phyloP scores from a whole-genome alignment of 1,140 invertebrate species.

The Drosophila funebris region DNA sequence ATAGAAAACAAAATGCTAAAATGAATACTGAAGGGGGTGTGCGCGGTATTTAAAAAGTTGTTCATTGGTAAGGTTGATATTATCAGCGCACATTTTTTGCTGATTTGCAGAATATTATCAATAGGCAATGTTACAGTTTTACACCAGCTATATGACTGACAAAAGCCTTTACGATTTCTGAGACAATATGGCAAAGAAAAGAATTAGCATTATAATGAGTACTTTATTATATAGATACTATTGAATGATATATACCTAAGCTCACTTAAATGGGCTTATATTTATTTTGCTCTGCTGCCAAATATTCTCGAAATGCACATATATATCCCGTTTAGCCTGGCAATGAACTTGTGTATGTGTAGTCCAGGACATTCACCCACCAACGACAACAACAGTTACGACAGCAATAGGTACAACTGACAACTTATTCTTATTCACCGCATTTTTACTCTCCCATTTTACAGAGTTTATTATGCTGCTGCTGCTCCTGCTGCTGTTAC shows the following conservation, averaged over 20 bases:
- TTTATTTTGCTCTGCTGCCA: background rate
- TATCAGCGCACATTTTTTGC: conserved; percentile 56
- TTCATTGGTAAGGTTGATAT: conserved; percentile 64
- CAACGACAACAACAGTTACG: background rate
- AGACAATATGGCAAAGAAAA: conserved; percentile 27
- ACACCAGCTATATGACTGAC: background rate
- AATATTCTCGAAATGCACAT: too few species aligned
- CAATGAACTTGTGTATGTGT: conserved; percentile 7
- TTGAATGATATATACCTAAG: too few species aligned
- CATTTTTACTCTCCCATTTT: conserved; percentile 49
- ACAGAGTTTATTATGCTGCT: conserved; percentile 41
- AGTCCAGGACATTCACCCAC: conserved; percentile 38
- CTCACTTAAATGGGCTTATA: too few species aligned
- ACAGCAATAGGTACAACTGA: conserved; percentile 21
- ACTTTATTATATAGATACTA: too few species aligned
- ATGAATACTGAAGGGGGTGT: background rate
- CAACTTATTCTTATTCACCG: conserved; percentile 52
- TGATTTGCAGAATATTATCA: conserved; percentile 72
- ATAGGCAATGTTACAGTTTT: conserved; percentile 10
- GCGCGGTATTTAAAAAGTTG: conserved; percentile 47
- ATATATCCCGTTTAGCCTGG: conserved; percentile 22
- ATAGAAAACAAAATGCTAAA: conserved; percentile 31
- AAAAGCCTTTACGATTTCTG: conserved; percentile 9
- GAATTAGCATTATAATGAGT: too few species aligned
- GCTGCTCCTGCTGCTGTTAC: background rate